Percentiles rank a stretch among this genome's conserved stretches.
phyloP scores from a whole-genome alignment of 2,888 invertebrate species.

The Crossocerus cetratus region DNA sequence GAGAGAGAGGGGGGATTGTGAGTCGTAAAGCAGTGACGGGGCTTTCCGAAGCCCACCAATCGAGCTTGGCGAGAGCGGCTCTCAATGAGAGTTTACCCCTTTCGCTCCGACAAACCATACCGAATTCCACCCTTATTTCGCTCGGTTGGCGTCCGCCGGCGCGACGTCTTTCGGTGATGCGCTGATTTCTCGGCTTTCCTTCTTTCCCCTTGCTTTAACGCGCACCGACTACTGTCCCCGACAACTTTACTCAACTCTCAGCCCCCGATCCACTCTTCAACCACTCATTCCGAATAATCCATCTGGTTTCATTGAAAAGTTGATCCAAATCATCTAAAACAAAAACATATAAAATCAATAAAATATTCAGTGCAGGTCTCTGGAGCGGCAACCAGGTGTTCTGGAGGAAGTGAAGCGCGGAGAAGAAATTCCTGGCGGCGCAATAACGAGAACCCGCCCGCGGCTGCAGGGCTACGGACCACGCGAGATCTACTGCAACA shows the following conservation, averaged over 20 bases:
- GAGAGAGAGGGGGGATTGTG: neutral
- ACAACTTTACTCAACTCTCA: too few relatives aligned
- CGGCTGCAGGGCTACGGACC: slow-evolving; percentile 1
- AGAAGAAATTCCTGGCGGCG: slow-evolving; percentile 51
- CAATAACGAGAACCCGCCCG: slow-evolving; percentile 49
- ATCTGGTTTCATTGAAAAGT: too few relatives aligned
- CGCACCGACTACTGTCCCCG: neutral
- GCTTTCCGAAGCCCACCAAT: slow-evolving; percentile 62
- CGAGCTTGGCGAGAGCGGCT: slow-evolving; percentile 33
- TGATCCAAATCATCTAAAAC: too few relatives aligned
- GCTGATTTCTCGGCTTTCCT: neutral
- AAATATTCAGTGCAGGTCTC: too few relatives aligned
- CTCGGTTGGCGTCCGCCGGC: slow-evolving; percentile 19
- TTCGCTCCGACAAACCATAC: too few relatives aligned
- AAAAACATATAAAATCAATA: too few relatives aligned
- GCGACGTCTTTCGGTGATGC: slow-evolving; percentile 9
- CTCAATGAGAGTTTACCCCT: slow-evolving; percentile 5
- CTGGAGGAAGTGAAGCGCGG: neutral
- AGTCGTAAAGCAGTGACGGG: slow-evolving; percentile 42
- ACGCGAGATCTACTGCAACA: slow-evolving; percentile 52
- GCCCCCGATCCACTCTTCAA: too few relatives aligned
- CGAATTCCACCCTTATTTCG: slow-evolving; percentile 32
- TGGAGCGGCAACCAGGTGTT: too few relatives aligned
- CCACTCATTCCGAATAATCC: too few relatives aligned
- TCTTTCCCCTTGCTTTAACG: neutral